phyloP scores from a whole-genome alignment of 2,113 vertebrate genomes.

The Erpornis zantholeuca region DNA sequence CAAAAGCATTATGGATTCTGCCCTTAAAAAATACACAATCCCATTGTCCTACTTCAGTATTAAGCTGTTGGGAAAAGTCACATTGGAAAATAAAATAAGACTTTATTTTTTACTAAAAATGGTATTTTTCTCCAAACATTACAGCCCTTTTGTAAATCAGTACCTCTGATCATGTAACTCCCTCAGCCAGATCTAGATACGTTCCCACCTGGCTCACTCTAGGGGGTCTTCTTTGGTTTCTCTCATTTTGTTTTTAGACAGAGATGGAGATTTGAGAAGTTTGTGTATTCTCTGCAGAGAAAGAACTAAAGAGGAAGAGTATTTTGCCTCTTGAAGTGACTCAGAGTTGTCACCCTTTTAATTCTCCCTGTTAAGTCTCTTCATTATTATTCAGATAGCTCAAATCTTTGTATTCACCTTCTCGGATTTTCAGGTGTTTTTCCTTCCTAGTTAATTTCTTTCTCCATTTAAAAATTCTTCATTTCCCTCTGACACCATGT shows the following conservation, averaged over 20 bases:
- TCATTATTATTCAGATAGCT: not conserved
- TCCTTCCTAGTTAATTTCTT: conserved; percentile 31
- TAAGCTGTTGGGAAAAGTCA: not conserved
- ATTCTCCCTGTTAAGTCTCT: not conserved
- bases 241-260: not conserved
- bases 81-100: not conserved
- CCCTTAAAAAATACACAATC: not conserved
- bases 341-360: not conserved
- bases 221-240: not conserved
- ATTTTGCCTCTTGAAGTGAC: not conserved
- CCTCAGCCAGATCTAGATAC: not conserved
- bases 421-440: conserved; percentile 8
- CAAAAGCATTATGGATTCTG: not conserved
- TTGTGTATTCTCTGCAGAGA: not conserved
- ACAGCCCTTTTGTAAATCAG: not conserved
- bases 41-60: not conserved
- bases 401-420: not conserved
- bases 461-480: conserved; percentile 2
- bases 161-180: not conserved
- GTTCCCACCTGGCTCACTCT: not conserved
- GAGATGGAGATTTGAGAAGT: not conserved
- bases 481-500: not conserved
- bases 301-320: not conserved
- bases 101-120: not conserved
- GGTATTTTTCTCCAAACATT: not conserved